Base-by-base conservation (phyloP, 1,140 invertebrate genomes). In the Sipha flava region DNA sequence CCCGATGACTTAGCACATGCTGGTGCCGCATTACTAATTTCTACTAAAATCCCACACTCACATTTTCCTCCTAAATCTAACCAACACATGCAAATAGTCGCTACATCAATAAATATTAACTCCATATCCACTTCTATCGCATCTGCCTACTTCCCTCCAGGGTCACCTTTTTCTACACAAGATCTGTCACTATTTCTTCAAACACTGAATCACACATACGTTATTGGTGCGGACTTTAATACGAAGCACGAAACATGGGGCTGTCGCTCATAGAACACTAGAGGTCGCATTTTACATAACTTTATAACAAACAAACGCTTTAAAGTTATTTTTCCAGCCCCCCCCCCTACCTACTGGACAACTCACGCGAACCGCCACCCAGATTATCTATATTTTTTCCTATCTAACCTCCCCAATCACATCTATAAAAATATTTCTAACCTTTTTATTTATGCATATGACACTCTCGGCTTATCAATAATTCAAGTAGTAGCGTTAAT, bases 141-240 rank as follows among this genome's bases (percentile, higher is more conserved):
- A 64, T 83, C 84, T 49, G 73, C 85, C 3, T 86, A 86, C 34
- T 83, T 83, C 72, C 84, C 84, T 29, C 83, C 84, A 18, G 16
- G 59, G 0, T 37, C 3, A 16, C 59, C 2, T 6, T 64, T 64
- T 18, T 18, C 59, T 37, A 6, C 31, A 64, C 1, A 37, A n/a
- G 12, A 3, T 23, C 12, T 68, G 43, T 7, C 31, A 9, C 31
- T 68, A 23, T n/a, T 21, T 40, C 18, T 68, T 31, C 64, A 45
- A 59, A 4, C 79, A 12, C 79, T 87, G n/a, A 85, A 85, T 9
- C 54, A 77, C 10, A 81, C 82, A 73, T 86, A 86, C 80, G 82
- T 86, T 26, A 83, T 82, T 3, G 85, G 84, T n/a, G 85, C 85
- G 0, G 85, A 87, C 66, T 86, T 83, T 52, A 87, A 87, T 79